A percentile compares a stretch with the other conserved stretches of the same genome.
Conservation (phyloP, 35 echinoderm and acorn worm species). For the Apostichopus parvimensis region DNA sequence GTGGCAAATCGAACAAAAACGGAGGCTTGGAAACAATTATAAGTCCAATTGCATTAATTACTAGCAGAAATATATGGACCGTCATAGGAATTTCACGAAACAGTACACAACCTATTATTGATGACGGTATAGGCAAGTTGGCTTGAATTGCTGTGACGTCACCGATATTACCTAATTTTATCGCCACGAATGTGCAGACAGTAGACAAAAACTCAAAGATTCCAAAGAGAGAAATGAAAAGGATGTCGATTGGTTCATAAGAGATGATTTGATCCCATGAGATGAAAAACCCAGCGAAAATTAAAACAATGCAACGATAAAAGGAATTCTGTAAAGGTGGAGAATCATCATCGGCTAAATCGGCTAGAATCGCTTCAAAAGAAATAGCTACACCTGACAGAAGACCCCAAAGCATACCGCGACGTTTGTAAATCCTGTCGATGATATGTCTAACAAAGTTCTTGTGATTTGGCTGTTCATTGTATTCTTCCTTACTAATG, state of each 20-base stretch:
- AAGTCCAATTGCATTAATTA: slow-evolving; percentile 29
- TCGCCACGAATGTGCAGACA: slow-evolving; percentile 33
- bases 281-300: background rate
- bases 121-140: slow-evolving; percentile 40
- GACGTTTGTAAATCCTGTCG: background rate
- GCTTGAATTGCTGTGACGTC: slow-evolving; percentile 36
- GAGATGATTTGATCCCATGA: background rate
- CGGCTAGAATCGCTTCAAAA: slow-evolving; percentile 37
- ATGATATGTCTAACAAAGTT: background rate
- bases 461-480: background rate
- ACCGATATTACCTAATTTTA: slow-evolving; percentile 26
- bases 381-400: slow-evolving; percentile 19
- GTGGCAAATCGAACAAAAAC: background rate
- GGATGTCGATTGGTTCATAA: background rate
- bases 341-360: background rate
- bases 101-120: slow-evolving; percentile 28
- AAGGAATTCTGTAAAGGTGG: slow-evolving; percentile 24
- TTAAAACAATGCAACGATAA: slow-evolving; percentile 15
- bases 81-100: background rate
- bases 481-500: background rate
- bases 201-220: slow-evolving; percentile 13
- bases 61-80: slow-evolving; percentile 1
- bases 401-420: slow-evolving; percentile 39
- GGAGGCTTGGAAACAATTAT: slow-evolving; percentile 33
- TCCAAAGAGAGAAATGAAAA: slow-evolving; percentile 10